Evolutionary conservation across 2,888 invertebrate genomes (phyloP).

Genomic region (Cryptophagus acutangulus): DNA sequence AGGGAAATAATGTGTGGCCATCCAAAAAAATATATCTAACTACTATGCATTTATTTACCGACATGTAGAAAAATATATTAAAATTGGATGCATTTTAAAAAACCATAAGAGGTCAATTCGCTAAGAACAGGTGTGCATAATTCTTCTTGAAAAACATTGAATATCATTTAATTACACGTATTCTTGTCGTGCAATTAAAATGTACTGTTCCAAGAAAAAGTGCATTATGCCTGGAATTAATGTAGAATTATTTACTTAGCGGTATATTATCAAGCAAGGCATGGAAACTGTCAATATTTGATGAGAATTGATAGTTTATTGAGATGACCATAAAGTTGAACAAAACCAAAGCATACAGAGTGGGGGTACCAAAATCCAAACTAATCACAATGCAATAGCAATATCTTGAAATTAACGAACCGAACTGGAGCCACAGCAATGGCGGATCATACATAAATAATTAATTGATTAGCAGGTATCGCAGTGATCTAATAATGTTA

Average conservation of each 20-base stretch:
- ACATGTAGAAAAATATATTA: constrained; percentile 1
- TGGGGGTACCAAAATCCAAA: constrained; percentile 21
- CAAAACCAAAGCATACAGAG: constrained; percentile 5
- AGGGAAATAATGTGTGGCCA: constrained; percentile 24
- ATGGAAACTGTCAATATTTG: background rate
- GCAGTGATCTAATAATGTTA: constrained; percentile 50
- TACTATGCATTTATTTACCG: too few relatives aligned
- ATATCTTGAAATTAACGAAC: constrained; percentile 47
- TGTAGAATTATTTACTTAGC: background rate
- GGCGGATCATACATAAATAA: constrained; percentile 48
- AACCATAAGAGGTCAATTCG: too few relatives aligned
- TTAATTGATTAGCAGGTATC: constrained; percentile 52
- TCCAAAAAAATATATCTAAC: too few relatives aligned
- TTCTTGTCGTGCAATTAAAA: background rate
- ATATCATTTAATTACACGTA: background rate
- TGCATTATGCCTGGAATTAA: background rate
- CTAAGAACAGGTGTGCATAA: too few relatives aligned
- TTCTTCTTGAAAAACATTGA: background rate
- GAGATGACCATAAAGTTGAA: constrained; percentile 3
- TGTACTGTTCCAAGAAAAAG: background rate
- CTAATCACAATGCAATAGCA: constrained; percentile 37
- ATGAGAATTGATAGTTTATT: background rate
- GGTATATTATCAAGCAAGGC: background rate
- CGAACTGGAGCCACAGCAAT: constrained; percentile 29
- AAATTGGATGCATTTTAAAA: background rate